A percentile compares a stretch with the other conserved stretches of the same genome.
phyloP scores from a whole-genome alignment of 1,140 invertebrate species.

The Macrotrachela quadricornifera region DNA sequence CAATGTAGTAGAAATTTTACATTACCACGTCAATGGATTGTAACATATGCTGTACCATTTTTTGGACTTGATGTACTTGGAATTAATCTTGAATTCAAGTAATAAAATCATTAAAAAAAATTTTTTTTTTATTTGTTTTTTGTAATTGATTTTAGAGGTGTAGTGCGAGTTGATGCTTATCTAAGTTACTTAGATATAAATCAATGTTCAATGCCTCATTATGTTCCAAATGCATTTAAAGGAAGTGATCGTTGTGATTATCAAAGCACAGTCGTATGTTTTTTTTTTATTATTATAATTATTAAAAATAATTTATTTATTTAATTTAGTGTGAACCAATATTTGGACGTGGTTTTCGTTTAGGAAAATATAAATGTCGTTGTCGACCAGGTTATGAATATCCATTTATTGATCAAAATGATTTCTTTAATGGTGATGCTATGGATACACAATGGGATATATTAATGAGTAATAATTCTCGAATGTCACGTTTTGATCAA shows the following conservation, averaged over 20 bases:
- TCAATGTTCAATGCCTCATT: slow-evolving; percentile 66
- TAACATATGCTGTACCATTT: slow-evolving; percentile 81
- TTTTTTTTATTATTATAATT: neutral
- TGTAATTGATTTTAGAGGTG: slow-evolving; percentile 46
- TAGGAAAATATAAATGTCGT: slow-evolving; percentile 92
- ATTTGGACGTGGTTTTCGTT: slow-evolving; percentile 44
- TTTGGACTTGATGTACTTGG: slow-evolving; percentile 84
- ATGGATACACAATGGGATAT: slow-evolving; percentile 7
- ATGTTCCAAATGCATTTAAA: slow-evolving; percentile 73
- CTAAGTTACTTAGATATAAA: slow-evolving; percentile 72
- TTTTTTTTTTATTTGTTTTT: too few species aligned
- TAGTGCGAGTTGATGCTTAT: slow-evolving; percentile 74
- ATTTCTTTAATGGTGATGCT: slow-evolving; percentile 7
- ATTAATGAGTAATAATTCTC: slow-evolving; percentile 2
- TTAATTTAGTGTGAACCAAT: slow-evolving; percentile 7
- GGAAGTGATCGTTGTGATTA: slow-evolving; percentile 78
- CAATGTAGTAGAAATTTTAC: slow-evolving; percentile 58
- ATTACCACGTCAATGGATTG: slow-evolving; percentile 63
- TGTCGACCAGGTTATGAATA: slow-evolving; percentile 91
- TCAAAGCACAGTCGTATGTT: slow-evolving; percentile 70
- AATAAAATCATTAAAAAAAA: neutral
- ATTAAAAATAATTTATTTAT: neutral
- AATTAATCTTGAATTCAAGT: slow-evolving; percentile 26
- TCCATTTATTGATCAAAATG: slow-evolving; percentile 40
- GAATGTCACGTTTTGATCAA: slow-evolving; percentile 4